Conservation (phyloP, 2,888 invertebrate species). For the Ophion obscuratus region DNA sequence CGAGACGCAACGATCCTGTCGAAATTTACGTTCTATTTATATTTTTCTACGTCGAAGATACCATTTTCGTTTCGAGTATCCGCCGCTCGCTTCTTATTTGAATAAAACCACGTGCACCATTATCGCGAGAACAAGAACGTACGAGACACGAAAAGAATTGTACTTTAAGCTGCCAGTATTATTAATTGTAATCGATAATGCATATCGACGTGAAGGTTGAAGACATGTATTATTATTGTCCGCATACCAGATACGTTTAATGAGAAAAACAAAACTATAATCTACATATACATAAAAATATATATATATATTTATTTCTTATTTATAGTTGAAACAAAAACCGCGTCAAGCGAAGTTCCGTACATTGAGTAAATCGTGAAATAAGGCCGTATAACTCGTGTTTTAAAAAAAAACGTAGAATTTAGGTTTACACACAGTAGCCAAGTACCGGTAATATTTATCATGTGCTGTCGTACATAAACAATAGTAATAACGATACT, state of each 20-base stretch:
- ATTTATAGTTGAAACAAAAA: slow-evolving; percentile 39
- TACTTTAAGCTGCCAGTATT: slow-evolving; percentile 80
- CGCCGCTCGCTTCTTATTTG: slow-evolving; percentile 56
- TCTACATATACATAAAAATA: slow-evolving; percentile 64
- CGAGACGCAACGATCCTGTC: slow-evolving; percentile 53
- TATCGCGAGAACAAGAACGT: slow-evolving; percentile 28
- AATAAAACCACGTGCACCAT: slow-evolving; percentile 39
- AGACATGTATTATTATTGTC: slow-evolving; percentile 75
- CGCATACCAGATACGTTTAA: slow-evolving; percentile 70
- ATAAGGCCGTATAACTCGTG: slow-evolving; percentile 75
- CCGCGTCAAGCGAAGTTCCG: slow-evolving; percentile 49
- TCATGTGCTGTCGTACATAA: slow-evolving; percentile 67
- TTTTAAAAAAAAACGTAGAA: slow-evolving; percentile 68
- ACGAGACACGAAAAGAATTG: slow-evolving; percentile 49
- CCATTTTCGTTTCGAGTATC: slow-evolving; percentile 61
- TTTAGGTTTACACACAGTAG: slow-evolving; percentile 29
- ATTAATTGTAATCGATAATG: slow-evolving; percentile 81
- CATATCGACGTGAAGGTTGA: slow-evolving; percentile 80
- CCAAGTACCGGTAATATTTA: slow-evolving; percentile 65
- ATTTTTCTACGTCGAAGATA: slow-evolving; percentile 69
- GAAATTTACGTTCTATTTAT: slow-evolving; percentile 66
- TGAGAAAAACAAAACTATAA: slow-evolving; percentile 70
- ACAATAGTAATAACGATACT: slow-evolving; percentile 24
- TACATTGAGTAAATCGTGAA: slow-evolving; percentile 73
- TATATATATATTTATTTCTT: slow-evolving; percentile 75